Evolutionary conservation across 1,140 invertebrate genomes (phyloP), one percentile per base, ranked within the genome.

Genomic region (Calephelis nemesis): DNA sequence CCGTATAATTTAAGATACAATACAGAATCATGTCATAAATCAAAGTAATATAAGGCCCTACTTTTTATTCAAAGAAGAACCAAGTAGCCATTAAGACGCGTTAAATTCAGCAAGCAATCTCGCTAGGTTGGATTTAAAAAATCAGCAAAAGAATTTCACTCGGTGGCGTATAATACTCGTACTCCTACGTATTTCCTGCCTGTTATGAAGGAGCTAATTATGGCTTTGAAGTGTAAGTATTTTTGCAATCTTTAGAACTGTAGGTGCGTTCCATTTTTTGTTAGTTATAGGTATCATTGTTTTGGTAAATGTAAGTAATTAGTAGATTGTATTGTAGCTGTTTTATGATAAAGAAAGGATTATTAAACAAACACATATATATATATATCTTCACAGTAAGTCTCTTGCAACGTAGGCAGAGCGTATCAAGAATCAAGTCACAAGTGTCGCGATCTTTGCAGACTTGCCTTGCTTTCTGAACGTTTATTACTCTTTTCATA

Each of bases 151-250:
- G 67, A 76, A 76, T 74, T 74, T 70, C 65, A 63, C 70, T 64
- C 52, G 15, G 65, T 49, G 69, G 62, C 71, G 50, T 66, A 72
- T 70, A 69, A 78, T 76, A 75, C 67, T 62, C 47, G 50, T 62
- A 71, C 67, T 62, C 47, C 58, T 62, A 71, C 71, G 65, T 70
- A 74, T 74, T 74, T 77, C 73, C 72, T 76, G 62, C 67, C 74
- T 67, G 67, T 74, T 64, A 72, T 70, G 69, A 60, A 73, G 73
- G 60, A 72, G 73, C 77, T 82, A 81, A 82, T 83, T 82, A 77
- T 62, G 65, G 69, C 64, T 74, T 82, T 74, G 62, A 74, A 74
- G 70, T 68, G 49, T 39, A 74, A 70, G 58, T 72, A 40, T 70
- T 62, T 52, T 67, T 58, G 10, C 19, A 19, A 30, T 60, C 54